Percentiles rank a stretch among this genome's conserved stretches.
These are phyloP conservation scores for Pseudochromis fuscus DNA, from an alignment of 2,797 vertebrate genomes.

Conservation along the genomic window DNA sequence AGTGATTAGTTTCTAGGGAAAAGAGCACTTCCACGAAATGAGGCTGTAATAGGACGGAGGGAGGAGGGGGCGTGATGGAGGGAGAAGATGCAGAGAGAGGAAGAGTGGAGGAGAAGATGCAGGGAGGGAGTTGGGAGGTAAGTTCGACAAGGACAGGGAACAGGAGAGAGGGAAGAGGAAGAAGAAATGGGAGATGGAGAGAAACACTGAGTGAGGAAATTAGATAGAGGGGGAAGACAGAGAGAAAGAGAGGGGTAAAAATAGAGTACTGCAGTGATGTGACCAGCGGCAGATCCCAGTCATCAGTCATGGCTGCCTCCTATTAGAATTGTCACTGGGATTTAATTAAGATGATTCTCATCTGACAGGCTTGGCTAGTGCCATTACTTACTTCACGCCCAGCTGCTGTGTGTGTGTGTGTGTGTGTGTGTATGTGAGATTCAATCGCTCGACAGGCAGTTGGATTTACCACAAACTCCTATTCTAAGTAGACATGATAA, in stretches of 20 bases:
- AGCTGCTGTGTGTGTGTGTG: constrained; percentile 44
- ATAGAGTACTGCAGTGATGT: constrained; percentile 76
- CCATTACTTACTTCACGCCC: constrained; percentile 78
- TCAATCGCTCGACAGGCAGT: constrained; percentile 3
- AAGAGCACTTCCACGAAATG: constrained; percentile 52
- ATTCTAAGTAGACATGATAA: constrained; percentile 11
- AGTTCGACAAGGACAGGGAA: too few species aligned
- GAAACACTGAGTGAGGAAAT: constrained; percentile 42
- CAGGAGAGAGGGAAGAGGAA: neutral
- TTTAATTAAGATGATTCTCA: constrained; percentile 87
- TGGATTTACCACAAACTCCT: constrained; percentile 39
- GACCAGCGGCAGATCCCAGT: constrained; percentile 78
- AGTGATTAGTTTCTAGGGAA: constrained; percentile 47
- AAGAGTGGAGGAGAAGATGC: constrained; percentile 13
- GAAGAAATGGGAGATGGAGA: constrained; percentile 23
- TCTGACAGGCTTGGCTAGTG: constrained; percentile 80
- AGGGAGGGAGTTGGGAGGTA: neutral
- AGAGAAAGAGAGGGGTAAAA: constrained; percentile 70
- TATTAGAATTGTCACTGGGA: constrained; percentile 84
- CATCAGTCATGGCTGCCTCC: constrained; percentile 83
- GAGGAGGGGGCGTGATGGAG: neutral
- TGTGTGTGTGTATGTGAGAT: constrained; percentile 18
- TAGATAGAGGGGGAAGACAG: constrained; percentile 48
- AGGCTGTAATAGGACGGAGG: constrained; percentile 37
- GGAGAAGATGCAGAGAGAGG: neutral